Evolutionary conservation across 1,140 invertebrate genomes (phyloP), one percentile per base, ranked within the genome.

Genomic region (Penaeus vannamei): DNA sequence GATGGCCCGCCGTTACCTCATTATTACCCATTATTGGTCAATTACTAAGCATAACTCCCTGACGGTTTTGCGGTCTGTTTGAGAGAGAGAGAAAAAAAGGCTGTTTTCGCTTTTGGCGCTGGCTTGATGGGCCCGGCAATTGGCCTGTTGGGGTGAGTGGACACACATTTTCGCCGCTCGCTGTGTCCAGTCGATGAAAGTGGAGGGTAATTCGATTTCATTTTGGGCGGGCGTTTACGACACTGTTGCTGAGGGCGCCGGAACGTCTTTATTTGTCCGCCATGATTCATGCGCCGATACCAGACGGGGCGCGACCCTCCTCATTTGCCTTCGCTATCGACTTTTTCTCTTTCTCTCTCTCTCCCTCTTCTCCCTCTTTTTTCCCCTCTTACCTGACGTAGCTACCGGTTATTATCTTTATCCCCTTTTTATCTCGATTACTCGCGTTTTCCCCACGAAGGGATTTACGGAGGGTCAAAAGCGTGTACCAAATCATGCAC

Each of bases 131-230:
- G 53, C 61, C 36, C 23, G 36, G 77, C 42, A 87, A 81, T 87
- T 62, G 85, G 85, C 59, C 77, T 87, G 46, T 87, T 87, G 79
- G 85, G 77, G 66, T 61, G 60, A 61, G 62, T 64, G 26, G 77
- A 29, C 72, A 76, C 80, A 59, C 80, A 81, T 62, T 66, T 82
- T 66, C 79, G 60, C 29, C 42, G 36, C 77, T 53, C 81, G 29
- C 42, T 53, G 77, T 69, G 80, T 79, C 85, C 83, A 64, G 64
- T 84, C 61, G 62, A 36, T 60, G 62, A 69, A 64, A 19, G 46
- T 84, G 29, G 72, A 36, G 62, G 83, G 83, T 84, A 64, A 84
- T 84, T 42, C 32, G 83, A 36, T 46, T 66, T 84, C 64, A 84
- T 84, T 84, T 84, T 42, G 69, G 83, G 66, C 53, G 12, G 53